phyloP scores from a whole-genome alignment of 2,888 invertebrate species.

The Noctua fimbriata region DNA sequence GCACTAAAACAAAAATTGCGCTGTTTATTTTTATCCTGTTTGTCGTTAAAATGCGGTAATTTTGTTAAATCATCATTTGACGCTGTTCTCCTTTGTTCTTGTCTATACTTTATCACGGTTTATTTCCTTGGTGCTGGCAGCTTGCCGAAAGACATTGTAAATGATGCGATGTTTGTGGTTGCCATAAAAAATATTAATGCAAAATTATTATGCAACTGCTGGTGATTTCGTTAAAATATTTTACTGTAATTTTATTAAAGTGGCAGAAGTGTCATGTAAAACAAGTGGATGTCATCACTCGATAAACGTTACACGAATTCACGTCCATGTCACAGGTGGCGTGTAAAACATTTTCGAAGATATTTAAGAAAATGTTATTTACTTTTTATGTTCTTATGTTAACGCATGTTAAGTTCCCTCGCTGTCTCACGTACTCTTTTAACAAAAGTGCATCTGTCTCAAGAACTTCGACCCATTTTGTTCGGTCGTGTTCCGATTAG shows the following conservation, averaged over 20 bases:
- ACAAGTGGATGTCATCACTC: slow-evolving; percentile 57
- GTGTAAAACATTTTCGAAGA: slow-evolving; percentile 28
- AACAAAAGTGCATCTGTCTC: slow-evolving; percentile 72
- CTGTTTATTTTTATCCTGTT: slow-evolving; percentile 46
- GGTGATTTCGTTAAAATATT: slow-evolving; percentile 43
- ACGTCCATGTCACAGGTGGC: slow-evolving; percentile 48
- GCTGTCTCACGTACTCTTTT: slow-evolving; percentile 62
- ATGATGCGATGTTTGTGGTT: slow-evolving; percentile 33
- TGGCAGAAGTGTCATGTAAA: slow-evolving; percentile 51
- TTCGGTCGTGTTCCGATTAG: slow-evolving; percentile 83
- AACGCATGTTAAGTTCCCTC: slow-evolving; percentile 55
- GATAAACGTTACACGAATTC: slow-evolving; percentile 46
- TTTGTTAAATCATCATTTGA: slow-evolving; percentile 41
- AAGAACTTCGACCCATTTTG: slow-evolving; percentile 78
- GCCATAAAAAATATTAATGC: slow-evolving; percentile 32
- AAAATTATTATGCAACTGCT: slow-evolving; percentile 33
- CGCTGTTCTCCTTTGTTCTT: slow-evolving; percentile 41
- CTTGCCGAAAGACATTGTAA: slow-evolving; percentile 40
- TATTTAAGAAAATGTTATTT: slow-evolving; percentile 38
- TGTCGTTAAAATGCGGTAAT: slow-evolving; percentile 48
- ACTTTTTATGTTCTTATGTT: slow-evolving; percentile 48
- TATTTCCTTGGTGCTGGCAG: slow-evolving; percentile 47
- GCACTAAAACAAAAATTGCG: slow-evolving; percentile 41
- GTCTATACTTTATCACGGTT: slow-evolving; percentile 37
- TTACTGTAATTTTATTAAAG: slow-evolving; percentile 35